These are phyloP conservation scores for Drosophila pruinosa DNA, from an alignment of 1,140 invertebrate species.

Conservation along the genomic window DNA sequence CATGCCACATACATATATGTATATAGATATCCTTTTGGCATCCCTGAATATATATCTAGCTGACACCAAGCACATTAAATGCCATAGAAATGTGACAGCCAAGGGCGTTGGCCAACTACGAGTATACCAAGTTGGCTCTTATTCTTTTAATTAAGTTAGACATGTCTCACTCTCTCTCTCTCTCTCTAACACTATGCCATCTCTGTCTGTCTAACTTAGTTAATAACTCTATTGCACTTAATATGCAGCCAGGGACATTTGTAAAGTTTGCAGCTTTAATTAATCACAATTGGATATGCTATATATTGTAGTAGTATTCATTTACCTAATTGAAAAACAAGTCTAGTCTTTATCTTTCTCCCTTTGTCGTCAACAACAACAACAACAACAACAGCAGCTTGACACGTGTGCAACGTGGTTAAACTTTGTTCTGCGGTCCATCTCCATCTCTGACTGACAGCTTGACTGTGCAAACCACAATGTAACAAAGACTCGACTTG, in stretches of 20 bases:
- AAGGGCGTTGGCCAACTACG: constrained; percentile 32
- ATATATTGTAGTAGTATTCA: no score
- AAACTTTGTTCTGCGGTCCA: neutral
- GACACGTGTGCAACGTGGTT: neutral
- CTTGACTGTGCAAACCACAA: neutral
- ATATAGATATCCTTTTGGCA: constrained; percentile 11
- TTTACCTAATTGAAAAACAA: constrained; percentile 41
- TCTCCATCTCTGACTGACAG: neutral
- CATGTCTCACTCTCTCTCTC: neutral
- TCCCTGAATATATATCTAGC: constrained; percentile 46
- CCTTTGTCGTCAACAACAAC: neutral
- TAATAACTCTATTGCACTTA: constrained; percentile 16
- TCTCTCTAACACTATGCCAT: neutral
- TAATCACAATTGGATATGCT: constrained; percentile 23
- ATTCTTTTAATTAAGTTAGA: constrained; percentile 60
- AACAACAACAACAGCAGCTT: neutral
- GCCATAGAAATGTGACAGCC: constrained; percentile 45
- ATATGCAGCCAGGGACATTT: constrained; percentile 17
- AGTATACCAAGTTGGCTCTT: neutral
- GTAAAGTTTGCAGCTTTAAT: constrained; percentile 19
- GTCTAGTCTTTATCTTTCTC: neutral
- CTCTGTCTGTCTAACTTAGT: no score
- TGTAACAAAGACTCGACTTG: neutral
- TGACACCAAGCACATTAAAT: constrained; percentile 42
- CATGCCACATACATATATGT: constrained; percentile 21